Evolutionary conservation across 2,113 vertebrate species (phyloP), one percentile per base, ranked within the genome.

Genomic region (Gracilinanus agilis): DNA sequence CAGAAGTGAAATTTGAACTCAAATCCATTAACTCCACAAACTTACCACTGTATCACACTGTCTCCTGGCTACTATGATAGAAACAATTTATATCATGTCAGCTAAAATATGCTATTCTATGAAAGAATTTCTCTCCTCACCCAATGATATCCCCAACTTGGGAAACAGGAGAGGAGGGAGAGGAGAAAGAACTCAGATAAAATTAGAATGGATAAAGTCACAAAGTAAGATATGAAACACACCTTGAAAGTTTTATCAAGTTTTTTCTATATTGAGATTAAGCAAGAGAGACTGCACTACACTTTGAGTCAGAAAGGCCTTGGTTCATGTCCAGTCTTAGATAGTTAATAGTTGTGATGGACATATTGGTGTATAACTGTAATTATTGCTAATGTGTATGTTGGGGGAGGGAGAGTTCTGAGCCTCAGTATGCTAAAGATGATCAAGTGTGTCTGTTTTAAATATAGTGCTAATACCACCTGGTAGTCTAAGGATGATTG

Each of bases 71-170:
- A 96, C 96, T 93, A 92, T 91, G 96, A 96, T 92, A 96, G 97
- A 97, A 98, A 97, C 96, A 97, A 96, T 97, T 96, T 97, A 96
- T 92, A 44, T 91, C 95, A 93, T 95, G 75, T 75, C 95, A 92
- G 94, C 90, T 3, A 97, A 97, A 98, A 97, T 96, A 97, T 95
- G 95, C 96, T 94, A 96, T 98, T 97, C 90, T 97, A 96, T 94
- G 96, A 96, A 96, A 96, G 97, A 97, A 98, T 97, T 96, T 96
- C 83, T 91, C 97, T 91, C 97, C 61, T 96, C 96, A 23, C 96
- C 95, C 96, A 97, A 93, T 96, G 95, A 96, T 96, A 96, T 96
- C 96, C 96, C 93, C 95, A 96, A 97, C 96, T 94, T 91, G 95
- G 56, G 91, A 90, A 40, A 89, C 12, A n/a, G 5, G 19, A 96